Percentiles rank a stretch among this genome's conserved stretches.
Conservation (phyloP, 1,140 invertebrate genomes). For the Drosophila chauvacae region DNA sequence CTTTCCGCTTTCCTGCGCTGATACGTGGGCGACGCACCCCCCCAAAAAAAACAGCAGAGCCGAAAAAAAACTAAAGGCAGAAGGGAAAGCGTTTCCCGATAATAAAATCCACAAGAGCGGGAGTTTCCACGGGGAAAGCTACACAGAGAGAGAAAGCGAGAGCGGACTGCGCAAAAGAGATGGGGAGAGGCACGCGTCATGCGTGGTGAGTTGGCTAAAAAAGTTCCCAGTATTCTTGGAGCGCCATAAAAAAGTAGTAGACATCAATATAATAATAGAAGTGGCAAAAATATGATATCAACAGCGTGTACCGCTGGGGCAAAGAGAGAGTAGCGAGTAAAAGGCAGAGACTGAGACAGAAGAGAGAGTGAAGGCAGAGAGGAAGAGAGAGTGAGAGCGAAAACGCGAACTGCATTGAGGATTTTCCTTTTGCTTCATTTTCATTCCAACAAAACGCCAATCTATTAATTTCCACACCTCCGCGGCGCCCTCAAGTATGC, state of each 20-base stretch:
- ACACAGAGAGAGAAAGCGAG: constrained; percentile 16
- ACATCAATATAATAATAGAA: constrained; percentile 79
- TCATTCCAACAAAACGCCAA: constrained; percentile 6
- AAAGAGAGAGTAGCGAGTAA: constrained; percentile 18
- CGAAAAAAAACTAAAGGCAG: constrained; percentile 21
- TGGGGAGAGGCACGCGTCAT: constrained; percentile 42
- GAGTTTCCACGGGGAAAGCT: constrained; percentile 29
- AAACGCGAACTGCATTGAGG: constrained; percentile 47
- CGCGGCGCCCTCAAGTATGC: constrained; percentile 47
- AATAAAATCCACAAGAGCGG: constrained; percentile 66
- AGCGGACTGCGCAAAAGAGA: constrained; percentile 31
- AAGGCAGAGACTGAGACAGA: background rate
- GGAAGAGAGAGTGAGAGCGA: constrained; percentile 5
- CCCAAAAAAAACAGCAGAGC: constrained; percentile 46
- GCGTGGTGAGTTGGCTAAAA: constrained; percentile 54
- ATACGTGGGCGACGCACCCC: constrained; percentile 76
- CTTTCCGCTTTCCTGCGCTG: constrained; percentile 51
- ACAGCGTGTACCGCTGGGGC: constrained; percentile 66
- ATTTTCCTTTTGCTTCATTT: constrained; percentile 27
- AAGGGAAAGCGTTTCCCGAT: constrained; percentile 75
- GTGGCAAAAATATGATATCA: constrained; percentile 81
- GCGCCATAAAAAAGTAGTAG: constrained; percentile 58
- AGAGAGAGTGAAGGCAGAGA: constrained; percentile 1
- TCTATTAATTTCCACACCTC: constrained; percentile 32
- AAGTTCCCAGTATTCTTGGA: constrained; percentile 69